These are phyloP conservation scores for Ferdinandea cuprea DNA, from an alignment of 2,888 invertebrate genomes.

Conservation along the genomic window DNA sequence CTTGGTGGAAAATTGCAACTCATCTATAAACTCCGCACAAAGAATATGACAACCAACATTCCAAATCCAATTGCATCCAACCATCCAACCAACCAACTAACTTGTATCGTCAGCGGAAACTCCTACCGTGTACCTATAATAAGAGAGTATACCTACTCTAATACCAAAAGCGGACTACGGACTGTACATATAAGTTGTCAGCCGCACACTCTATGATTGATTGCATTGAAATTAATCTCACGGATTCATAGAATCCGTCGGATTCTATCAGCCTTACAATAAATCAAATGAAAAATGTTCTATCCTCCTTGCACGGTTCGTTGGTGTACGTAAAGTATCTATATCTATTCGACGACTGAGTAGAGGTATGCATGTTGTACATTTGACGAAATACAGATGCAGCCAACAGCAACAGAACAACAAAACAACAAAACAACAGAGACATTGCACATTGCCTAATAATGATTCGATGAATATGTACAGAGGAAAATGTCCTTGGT, in stretches of 20 bases:
- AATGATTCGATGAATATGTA: slow-evolving; percentile 55
- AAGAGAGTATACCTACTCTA: not conserved
- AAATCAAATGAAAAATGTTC: slow-evolving; percentile 61
- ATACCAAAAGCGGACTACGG: slow-evolving; percentile 4
- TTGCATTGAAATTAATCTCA: slow-evolving; percentile 74
- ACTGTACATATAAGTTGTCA: slow-evolving; percentile 52
- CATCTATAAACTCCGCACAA: slow-evolving; percentile 2
- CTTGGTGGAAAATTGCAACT: not conserved
- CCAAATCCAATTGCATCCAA: slow-evolving; percentile 13
- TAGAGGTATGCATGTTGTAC: no score
- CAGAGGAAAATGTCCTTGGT: slow-evolving; percentile 70
- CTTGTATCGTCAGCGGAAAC: slow-evolving; percentile 38
- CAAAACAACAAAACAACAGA: slow-evolving; percentile 30
- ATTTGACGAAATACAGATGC: no score
- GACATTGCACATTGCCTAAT: slow-evolving; percentile 51
- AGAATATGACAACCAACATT: slow-evolving; percentile 20
- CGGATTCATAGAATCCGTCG: slow-evolving; percentile 73
- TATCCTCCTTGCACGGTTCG: slow-evolving; percentile 2
- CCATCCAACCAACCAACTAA: not conserved
- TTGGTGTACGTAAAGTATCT: no score
- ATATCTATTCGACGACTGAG: no score
- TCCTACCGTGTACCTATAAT: slow-evolving; percentile 39
- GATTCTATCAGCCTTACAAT: slow-evolving; percentile 70
- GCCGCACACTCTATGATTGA: slow-evolving; percentile 66
- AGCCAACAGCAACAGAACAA: slow-evolving; percentile 8